Evolutionary conservation across 2,113 vertebrate species (phyloP).

Genomic region (Oreochromis spilurus): DNA sequence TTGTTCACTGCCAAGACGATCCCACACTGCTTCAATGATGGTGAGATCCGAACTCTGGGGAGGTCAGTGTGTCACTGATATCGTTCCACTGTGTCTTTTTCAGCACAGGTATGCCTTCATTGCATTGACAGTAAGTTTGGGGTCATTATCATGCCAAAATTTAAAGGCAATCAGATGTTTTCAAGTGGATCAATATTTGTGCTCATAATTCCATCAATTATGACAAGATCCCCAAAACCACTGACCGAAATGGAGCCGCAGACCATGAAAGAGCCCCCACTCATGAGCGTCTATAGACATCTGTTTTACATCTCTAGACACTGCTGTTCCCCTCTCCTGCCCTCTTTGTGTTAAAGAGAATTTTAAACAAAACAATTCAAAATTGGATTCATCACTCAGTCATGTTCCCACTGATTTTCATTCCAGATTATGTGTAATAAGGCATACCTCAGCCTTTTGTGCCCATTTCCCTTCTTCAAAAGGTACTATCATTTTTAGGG

Average conservation of each 20-base stretch:
- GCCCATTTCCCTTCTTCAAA: background rate
- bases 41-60: background rate
- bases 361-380: background rate
- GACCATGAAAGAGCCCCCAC: background rate
- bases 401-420: background rate
- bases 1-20: background rate
- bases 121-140: background rate
- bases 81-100: background rate
- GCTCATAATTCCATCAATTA: background rate
- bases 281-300: background rate
- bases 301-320: background rate
- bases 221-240: background rate
- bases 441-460: background rate
- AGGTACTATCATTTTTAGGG: background rate
- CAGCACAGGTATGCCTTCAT: background rate
- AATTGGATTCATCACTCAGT: background rate
- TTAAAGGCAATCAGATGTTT: background rate
- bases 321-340: background rate
- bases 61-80: background rate
- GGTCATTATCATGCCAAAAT: background rate
- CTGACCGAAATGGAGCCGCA: too few relatives aligned
- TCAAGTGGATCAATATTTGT: background rate
- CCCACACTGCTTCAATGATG: fast-evolving
- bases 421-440: background rate
- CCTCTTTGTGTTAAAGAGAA: background rate